Conservation (phyloP, 1,140 invertebrate species). For the Ceratoteleas bidentatus region DNA sequence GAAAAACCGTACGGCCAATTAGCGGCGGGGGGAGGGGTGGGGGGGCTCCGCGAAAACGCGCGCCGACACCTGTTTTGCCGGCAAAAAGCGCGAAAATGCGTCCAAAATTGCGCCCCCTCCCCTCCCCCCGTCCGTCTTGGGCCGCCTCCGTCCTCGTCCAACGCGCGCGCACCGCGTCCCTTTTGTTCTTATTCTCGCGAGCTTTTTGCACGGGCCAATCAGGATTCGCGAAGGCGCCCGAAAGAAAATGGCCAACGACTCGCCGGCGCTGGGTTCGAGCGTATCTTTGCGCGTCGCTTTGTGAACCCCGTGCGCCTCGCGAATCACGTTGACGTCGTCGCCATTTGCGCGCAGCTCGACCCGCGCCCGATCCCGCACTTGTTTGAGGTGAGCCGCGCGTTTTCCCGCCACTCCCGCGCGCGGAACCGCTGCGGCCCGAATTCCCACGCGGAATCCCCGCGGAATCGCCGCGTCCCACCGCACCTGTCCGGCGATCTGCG, state of each 20-base stretch:
- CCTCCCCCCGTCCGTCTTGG: neutral
- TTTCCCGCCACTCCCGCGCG: too few species aligned
- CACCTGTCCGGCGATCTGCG: too few species aligned
- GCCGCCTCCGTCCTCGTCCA: slow-evolving; percentile 8
- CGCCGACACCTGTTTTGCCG: too few species aligned
- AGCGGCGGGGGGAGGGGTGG: too few species aligned
- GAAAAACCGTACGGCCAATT: too few species aligned
- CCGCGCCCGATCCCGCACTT: slow-evolving; percentile 70
- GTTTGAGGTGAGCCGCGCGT: slow-evolving; percentile 67
- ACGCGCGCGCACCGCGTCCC: too few species aligned
- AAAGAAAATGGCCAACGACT: slow-evolving; percentile 79
- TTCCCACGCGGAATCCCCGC: too few species aligned
- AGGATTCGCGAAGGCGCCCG: slow-evolving; percentile 73
- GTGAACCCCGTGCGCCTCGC: slow-evolving; percentile 86
- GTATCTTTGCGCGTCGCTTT: slow-evolving; percentile 88
- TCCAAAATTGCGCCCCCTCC: too few species aligned
- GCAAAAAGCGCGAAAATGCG: too few species aligned
- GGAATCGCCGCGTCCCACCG: too few species aligned
- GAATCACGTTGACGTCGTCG: slow-evolving; percentile 90
- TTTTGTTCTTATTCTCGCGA: slow-evolving; percentile 66
- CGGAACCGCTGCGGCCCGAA: too few species aligned
- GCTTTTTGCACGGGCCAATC: slow-evolving; percentile 76
- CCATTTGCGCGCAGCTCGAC: slow-evolving; percentile 83
- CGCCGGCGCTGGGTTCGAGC: slow-evolving; percentile 79
- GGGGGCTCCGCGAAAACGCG: too few species aligned